A percentile compares a stretch with the other conserved stretches of the same genome.
phyloP scores from a whole-genome alignment of 2,888 invertebrate species.

The Microplitis deprimator region DNA sequence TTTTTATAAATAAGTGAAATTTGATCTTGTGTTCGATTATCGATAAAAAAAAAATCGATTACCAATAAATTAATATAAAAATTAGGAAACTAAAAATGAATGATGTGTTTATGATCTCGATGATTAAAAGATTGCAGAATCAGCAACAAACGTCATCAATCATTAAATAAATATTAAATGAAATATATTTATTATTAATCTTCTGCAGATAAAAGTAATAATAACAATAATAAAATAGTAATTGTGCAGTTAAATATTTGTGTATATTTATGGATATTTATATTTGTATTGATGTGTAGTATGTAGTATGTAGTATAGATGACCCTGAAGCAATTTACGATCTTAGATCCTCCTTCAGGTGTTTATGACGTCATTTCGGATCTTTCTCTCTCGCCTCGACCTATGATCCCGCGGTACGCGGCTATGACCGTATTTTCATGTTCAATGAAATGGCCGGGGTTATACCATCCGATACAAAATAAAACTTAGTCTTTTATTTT shows the following conservation, averaged over 20 bases:
- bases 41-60: not conserved
- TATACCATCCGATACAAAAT: not conserved
- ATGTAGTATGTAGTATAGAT: constrained; percentile 7
- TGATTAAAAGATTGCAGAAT: not conserved
- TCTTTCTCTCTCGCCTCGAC: constrained; percentile 49
- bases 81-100: not conserved
- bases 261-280: not conserved
- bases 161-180: not conserved
- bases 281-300: not conserved
- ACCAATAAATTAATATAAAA: not conserved
- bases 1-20: not conserved
- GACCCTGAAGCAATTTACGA: constrained; percentile 31
- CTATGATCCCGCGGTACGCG: constrained; percentile 45
- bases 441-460: constrained; percentile 54
- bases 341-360: constrained; percentile 36
- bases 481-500: constrained; percentile 2
- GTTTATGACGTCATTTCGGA: constrained; percentile 40
- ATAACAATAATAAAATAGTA: not conserved
- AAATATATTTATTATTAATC: not conserved
- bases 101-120: constrained; percentile 1
- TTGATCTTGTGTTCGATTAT: not conserved
- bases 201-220: not conserved
- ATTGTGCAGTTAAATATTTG: constrained; percentile 1
- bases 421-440: constrained; percentile 59
- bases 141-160: not conserved